phyloP scores from a whole-genome alignment of 2,113 vertebrate genomes.

The Vulpes ferrilata region DNA sequence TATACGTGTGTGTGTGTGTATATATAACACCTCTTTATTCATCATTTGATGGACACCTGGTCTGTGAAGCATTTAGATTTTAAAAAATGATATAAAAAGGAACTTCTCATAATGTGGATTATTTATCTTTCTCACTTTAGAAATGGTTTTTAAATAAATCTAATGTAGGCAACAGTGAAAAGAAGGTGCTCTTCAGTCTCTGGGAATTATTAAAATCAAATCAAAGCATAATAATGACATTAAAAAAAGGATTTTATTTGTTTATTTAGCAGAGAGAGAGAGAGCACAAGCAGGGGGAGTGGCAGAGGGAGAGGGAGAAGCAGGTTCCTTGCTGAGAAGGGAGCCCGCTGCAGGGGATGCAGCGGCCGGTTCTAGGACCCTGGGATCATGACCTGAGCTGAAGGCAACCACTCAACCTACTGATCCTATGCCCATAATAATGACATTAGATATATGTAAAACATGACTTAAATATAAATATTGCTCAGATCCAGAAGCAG shows the following conservation, averaged over 20 bases:
- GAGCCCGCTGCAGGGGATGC: no score
- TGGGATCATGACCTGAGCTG: no score
- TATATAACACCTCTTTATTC: not conserved
- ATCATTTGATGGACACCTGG: not conserved
- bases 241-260: not conserved
- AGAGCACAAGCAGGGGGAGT: no score
- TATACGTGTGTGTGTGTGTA: no score
- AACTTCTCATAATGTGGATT: not conserved
- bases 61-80: not conserved
- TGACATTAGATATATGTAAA: slow-evolving; percentile 10
- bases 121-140: not conserved
- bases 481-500: not conserved
- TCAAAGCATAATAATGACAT: not conserved
- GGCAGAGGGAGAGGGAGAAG: no score
- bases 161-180: not conserved
- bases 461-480: slow-evolving; percentile 13
- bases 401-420: no score
- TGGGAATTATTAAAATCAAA: slow-evolving; percentile 45
- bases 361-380: no score
- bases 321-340: no score
- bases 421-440: not conserved
- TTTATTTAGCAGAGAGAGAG: no score
- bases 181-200: not conserved
- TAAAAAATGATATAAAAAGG: slow-evolving; percentile 33
- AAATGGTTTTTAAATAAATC: not conserved